A percentile compares a stretch with the other conserved stretches of the same genome.
Conservation (phyloP, 2,797 vertebrate species). For the Agapornis canus region DNA sequence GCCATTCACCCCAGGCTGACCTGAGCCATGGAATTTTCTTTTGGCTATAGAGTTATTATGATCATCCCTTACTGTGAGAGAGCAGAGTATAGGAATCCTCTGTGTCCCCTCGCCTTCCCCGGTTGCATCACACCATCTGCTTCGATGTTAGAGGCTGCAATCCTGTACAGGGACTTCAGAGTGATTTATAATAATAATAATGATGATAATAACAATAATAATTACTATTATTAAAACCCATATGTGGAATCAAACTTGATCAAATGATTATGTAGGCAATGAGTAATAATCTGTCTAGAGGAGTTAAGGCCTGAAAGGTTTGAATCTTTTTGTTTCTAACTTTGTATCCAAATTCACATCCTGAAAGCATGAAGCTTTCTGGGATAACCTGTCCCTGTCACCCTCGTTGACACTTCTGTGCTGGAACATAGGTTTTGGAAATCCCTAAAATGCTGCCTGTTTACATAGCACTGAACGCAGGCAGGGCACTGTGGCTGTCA, state of each 20-base stretch:
- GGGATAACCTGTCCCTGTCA: not conserved
- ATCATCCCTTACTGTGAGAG: not conserved
- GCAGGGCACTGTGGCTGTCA: not conserved
- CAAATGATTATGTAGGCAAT: not conserved
- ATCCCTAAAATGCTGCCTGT: fast-evolving
- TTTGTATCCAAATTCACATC: not conserved
- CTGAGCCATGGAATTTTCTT: not conserved
- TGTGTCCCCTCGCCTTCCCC: not conserved
- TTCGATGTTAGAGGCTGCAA: not conserved
- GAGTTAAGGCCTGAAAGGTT: not conserved
- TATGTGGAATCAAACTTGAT: not conserved
- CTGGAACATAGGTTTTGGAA: not conserved
- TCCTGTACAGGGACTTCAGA: not conserved
- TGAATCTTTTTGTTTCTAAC: not conserved
- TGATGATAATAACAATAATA: no score
- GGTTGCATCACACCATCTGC: not conserved
- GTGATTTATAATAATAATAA: not conserved
- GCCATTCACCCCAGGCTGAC: not conserved
- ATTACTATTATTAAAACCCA: not conserved
- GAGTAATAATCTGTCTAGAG: not conserved
- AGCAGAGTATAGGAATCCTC: not conserved
- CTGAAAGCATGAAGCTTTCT: not conserved
- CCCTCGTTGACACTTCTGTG: fast-evolving
- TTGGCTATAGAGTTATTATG: not conserved
- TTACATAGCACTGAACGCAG: not conserved